These are phyloP conservation scores for Diaperis boleti DNA, from an alignment of 2,888 invertebrate species.

Conservation along the genomic window DNA sequence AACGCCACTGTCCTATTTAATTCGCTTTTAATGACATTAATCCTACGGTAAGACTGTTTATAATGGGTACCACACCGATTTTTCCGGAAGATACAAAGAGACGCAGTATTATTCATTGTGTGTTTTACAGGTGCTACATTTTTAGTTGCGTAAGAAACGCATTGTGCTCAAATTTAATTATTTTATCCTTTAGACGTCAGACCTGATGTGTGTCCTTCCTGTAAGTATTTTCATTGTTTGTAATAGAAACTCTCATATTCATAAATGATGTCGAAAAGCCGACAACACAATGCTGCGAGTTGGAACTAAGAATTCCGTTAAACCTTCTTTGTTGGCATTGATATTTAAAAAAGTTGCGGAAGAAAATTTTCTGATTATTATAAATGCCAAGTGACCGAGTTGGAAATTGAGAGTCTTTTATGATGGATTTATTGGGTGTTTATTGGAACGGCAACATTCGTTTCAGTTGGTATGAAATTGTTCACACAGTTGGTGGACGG, in stretches of 20 bases:
- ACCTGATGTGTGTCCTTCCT: conserved; percentile 1
- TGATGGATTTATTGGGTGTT: neutral
- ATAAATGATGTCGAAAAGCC: conserved; percentile 18
- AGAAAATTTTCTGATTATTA: conserved; percentile 14
- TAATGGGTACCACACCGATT: conserved; percentile 6
- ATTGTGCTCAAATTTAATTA: conserved; percentile 19
- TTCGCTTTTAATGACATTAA: conserved; percentile 9
- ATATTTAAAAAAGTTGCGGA: conserved; percentile 10
- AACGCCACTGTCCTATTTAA: neutral
- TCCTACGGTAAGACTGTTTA: neutral
- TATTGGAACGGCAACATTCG: neutral
- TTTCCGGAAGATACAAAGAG: conserved; percentile 6
- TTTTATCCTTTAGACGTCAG: conserved; percentile 7
- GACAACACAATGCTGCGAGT: too few species aligned
- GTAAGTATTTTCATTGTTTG: conserved; percentile 11
- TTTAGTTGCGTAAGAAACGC: neutral
- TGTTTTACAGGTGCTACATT: neutral
- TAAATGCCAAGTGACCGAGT: conserved; percentile 8
- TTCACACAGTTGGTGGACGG: too few species aligned
- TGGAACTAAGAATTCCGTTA: conserved; percentile 10
- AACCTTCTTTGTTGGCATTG: conserved; percentile 4
- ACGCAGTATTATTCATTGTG: conserved; percentile 9
- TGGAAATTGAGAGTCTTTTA: neutral
- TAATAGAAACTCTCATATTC: neutral
- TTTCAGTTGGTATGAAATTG: neutral